A percentile compares a stretch with the other conserved stretches of the same genome.
Evolutionary conservation across 2,797 vertebrate species (phyloP).

Genomic region (Acridotheres tristis): DNA sequence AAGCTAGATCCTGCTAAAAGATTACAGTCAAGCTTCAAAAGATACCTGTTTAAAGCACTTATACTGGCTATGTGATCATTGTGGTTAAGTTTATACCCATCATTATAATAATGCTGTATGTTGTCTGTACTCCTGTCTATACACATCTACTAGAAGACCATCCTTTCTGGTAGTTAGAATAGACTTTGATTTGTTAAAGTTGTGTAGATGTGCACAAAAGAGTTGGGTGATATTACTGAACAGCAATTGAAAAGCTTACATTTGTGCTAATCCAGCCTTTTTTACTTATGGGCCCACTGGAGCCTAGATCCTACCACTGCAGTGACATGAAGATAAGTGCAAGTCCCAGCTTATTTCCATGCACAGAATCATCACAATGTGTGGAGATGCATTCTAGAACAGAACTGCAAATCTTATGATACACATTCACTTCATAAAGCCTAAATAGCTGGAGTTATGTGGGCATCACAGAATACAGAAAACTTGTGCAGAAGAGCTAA

Average conservation of each 20-base stretch:
- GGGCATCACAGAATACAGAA: not conserved
- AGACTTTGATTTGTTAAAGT: slow-evolving; percentile 43
- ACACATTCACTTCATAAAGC: not conserved
- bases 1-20: slow-evolving; percentile 42
- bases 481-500: not conserved
- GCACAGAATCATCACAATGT: not conserved
- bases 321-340: not conserved
- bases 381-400: not conserved
- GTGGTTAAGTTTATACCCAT: slow-evolving; percentile 6
- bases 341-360: not conserved
- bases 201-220: slow-evolving; percentile 8
- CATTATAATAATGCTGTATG: not conserved
- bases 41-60: slow-evolving; percentile 30
- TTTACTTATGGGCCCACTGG: not conserved
- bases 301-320: not conserved
- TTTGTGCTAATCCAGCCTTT: not conserved
- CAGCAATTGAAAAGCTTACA: not conserved
- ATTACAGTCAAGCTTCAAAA: slow-evolving; percentile 48
- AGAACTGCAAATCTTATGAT: not conserved
- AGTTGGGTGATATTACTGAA: not conserved
- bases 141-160: not conserved
- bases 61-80: slow-evolving; percentile 4
- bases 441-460: not conserved
- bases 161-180: slow-evolving; percentile 38
- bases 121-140: slow-evolving; percentile 28